These are phyloP conservation scores for Pygocentrus nattereri DNA, from an alignment of 2,797 vertebrate species.

Conservation along the genomic window DNA sequence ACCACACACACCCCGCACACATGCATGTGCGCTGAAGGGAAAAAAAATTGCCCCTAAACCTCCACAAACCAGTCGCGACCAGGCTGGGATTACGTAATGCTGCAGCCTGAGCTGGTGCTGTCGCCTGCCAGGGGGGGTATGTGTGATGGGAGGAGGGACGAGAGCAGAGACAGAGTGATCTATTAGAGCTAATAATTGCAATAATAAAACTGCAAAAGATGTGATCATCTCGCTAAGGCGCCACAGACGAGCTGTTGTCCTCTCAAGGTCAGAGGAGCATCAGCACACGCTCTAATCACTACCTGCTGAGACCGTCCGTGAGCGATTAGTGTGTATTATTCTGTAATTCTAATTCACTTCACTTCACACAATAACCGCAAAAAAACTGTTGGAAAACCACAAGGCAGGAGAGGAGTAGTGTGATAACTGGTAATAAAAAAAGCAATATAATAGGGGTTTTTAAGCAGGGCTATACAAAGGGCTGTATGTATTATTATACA, in stretches of 20 bases:
- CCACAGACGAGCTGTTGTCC: background rate
- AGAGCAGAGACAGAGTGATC: conserved; percentile 43
- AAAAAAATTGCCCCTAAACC: conserved; percentile 33
- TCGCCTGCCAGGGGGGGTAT: conserved; percentile 19
- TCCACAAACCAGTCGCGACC: conserved; percentile 55
- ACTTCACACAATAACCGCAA: background rate
- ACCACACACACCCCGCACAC: conserved; percentile 28
- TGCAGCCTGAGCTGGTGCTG: conserved; percentile 40
- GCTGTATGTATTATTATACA: too few species aligned
- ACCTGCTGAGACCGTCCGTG: conserved; percentile 21
- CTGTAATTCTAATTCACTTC: conserved; percentile 51
- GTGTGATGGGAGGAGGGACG: conserved; percentile 15
- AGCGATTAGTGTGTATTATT: conserved; percentile 21
- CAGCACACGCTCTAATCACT: conserved; percentile 23
- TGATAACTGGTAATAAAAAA: background rate
- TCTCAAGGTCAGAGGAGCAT: conserved; percentile 51
- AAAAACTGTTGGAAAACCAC: background rate
- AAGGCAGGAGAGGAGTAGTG: background rate
- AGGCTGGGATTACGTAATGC: conserved; percentile 62
- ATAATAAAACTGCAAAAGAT: conserved; percentile 60
- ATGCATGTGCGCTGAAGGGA: conserved; percentile 18
- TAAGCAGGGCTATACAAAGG: background rate
- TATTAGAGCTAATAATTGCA: conserved; percentile 62
- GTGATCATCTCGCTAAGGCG: conserved; percentile 44
- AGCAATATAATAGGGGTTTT: background rate